These are phyloP conservation scores for Ectemnius lituratus DNA, from an alignment of 2,888 invertebrate species.

Conservation along the genomic window DNA sequence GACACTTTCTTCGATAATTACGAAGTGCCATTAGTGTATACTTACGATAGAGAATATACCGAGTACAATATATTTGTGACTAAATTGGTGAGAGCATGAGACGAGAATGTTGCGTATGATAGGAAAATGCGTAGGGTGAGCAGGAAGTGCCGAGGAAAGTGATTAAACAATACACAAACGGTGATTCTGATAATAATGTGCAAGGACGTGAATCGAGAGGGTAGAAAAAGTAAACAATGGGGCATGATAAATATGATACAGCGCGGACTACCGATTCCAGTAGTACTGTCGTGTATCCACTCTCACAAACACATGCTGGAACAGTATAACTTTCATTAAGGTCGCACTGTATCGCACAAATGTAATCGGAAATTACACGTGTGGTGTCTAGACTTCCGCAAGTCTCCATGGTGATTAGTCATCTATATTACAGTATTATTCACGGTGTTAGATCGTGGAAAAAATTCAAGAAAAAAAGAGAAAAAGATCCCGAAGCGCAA, in stretches of 20 bases:
- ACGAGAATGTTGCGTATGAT: conserved; percentile 43
- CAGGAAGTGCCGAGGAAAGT: conserved; percentile 3
- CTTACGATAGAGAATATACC: conserved; percentile 59
- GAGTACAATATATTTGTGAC: too few relatives aligned
- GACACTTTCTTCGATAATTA: conserved; percentile 1
- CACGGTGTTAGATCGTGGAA: background rate
- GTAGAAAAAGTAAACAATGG: too few relatives aligned
- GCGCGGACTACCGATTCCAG: conserved; percentile 60
- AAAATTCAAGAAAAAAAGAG: conserved; percentile 15
- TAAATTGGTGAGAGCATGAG: conserved; percentile 41
- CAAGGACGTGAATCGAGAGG: too few relatives aligned
- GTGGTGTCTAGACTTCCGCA: too few relatives aligned
- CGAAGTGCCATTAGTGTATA: conserved; percentile 39
- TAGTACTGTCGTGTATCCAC: conserved; percentile 66
- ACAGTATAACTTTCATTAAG: conserved; percentile 63
- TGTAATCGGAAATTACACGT: conserved; percentile 51
- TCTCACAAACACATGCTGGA: conserved; percentile 2
- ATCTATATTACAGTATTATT: conserved; percentile 8
- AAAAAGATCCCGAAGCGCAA: conserved; percentile 44
- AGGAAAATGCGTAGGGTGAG: background rate
- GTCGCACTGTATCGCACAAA: conserved; percentile 71
- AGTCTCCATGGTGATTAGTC: conserved; percentile 4
- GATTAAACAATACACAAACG: too few relatives aligned
- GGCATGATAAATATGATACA: conserved; percentile 46
- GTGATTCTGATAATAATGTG: too few relatives aligned